A percentile compares a stretch with the other conserved stretches of the same genome.
These are phyloP conservation scores for Andrena bicolor DNA, from an alignment of 2,888 invertebrate species.

Conservation along the genomic window DNA sequence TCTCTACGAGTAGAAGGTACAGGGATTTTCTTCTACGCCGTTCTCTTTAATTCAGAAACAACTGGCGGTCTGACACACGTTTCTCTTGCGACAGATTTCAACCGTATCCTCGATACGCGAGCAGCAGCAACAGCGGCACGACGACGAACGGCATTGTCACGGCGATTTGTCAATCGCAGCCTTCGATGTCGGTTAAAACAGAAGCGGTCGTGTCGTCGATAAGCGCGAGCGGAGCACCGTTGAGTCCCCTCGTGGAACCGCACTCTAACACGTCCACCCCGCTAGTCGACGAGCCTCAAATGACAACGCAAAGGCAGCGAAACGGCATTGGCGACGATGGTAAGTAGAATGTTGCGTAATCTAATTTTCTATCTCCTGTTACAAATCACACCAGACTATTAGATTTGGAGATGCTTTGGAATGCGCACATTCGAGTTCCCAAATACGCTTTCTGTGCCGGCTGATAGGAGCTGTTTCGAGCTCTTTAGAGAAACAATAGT, in stretches of 20 bases:
- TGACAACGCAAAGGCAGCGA: slow-evolving; percentile 82
- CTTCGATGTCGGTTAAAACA: slow-evolving; percentile 79
- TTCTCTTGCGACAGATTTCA: slow-evolving; percentile 77
- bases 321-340: slow-evolving; percentile 82
- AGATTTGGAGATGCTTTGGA: slow-evolving; percentile 47
- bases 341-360: slow-evolving; percentile 69
- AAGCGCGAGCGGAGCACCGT: slow-evolving; percentile 85
- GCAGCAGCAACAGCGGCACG: slow-evolving; percentile 73
- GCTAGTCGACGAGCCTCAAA: slow-evolving; percentile 87
- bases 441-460: slow-evolving; percentile 47
- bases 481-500: neutral
- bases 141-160: slow-evolving; percentile 68
- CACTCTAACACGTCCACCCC: slow-evolving; percentile 90
- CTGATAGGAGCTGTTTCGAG: slow-evolving; percentile 16
- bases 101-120: slow-evolving; percentile 81
- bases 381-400: slow-evolving; percentile 28
- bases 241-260: slow-evolving; percentile 87
- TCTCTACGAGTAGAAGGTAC: slow-evolving; percentile 76
- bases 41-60: neutral
- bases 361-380: slow-evolving; percentile 7
- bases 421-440: slow-evolving; percentile 50
- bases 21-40: neutral
- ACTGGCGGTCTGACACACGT: neutral
- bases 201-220: slow-evolving; percentile 81
- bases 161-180: slow-evolving; percentile 76